These are phyloP conservation scores for Liparis tanakae DNA, from an alignment of 2,797 vertebrate genomes.

Conservation along the genomic window DNA sequence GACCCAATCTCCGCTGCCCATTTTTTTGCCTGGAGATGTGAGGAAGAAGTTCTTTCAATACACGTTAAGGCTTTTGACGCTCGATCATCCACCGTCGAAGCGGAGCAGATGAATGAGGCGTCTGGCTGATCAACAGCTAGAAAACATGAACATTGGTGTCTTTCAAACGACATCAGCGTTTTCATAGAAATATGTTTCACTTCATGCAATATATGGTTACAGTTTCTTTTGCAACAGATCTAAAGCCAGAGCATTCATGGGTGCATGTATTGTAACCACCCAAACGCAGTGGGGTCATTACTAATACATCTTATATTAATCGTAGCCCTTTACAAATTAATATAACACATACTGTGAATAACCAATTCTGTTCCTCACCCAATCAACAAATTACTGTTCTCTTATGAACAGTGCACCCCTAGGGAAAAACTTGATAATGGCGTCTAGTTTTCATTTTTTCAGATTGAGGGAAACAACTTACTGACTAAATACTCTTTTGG, in stretches of 20 bases:
- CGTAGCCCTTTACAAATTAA: neutral
- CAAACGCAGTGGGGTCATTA: neutral
- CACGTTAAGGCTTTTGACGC: constrained; percentile 62
- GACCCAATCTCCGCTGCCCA: constrained; percentile 35
- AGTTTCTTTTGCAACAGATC: constrained; percentile 26
- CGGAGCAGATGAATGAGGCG: constrained; percentile 68
- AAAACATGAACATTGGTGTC: constrained; percentile 72
- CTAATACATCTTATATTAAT: neutral
- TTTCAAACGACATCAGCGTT: constrained; percentile 47
- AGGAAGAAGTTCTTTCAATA: constrained; percentile 63
- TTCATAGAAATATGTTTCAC: constrained; percentile 55
- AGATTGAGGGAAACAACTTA: neutral
- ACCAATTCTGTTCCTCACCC: neutral
- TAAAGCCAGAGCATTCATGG: constrained; percentile 1
- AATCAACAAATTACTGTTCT: constrained; percentile 13
- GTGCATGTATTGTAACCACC: neutral
- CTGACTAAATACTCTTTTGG: neutral
- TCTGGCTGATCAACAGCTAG: constrained; percentile 74
- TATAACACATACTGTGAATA: neutral
- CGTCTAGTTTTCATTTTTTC: neutral
- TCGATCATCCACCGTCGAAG: constrained; percentile 69
- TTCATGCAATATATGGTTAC: constrained; percentile 17
- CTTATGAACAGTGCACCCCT: neutral
- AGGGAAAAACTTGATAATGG: neutral
- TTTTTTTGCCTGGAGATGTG: constrained; percentile 51